A percentile compares a stretch with the other conserved stretches of the same genome.
Conservation (phyloP, 1,140 invertebrate genomes). For the Drosophila parabipectinata region DNA sequence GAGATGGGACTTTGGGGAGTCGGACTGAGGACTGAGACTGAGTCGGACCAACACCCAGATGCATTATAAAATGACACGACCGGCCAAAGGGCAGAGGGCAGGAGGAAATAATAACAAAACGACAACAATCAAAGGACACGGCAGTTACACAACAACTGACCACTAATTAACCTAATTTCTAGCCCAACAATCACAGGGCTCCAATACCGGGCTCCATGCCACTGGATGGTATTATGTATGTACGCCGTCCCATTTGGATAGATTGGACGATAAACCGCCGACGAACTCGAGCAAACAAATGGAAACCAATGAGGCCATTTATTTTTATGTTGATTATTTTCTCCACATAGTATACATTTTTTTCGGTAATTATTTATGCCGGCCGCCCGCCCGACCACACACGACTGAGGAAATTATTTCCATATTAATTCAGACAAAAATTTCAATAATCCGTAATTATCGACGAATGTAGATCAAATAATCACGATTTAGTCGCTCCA, state of each 20-base stretch:
- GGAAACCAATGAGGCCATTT: constrained; percentile 52
- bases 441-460: constrained; percentile 81
- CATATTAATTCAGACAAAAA: constrained; percentile 79
- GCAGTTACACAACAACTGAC: constrained; percentile 66
- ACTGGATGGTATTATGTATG: not conserved
- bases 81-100: no score
- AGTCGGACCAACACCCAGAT: not conserved
- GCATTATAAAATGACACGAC: not conserved
- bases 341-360: constrained; percentile 14
- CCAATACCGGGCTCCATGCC: not conserved
- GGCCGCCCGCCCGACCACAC: not conserved
- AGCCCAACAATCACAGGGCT: constrained; percentile 26
- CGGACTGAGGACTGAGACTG: not conserved
- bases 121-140: constrained; percentile 45
- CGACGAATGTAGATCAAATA: constrained; percentile 77
- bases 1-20: constrained; percentile 32
- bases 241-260: constrained; percentile 1
- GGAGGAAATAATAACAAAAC: constrained; percentile 30
- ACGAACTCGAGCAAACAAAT: constrained; percentile 10
- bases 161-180: constrained; percentile 80
- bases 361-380: constrained; percentile 69
- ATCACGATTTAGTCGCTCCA: constrained; percentile 63
- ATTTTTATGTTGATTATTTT: constrained; percentile 54
- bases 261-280: constrained; percentile 29
- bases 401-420: constrained; percentile 65